phyloP scores from a whole-genome alignment of 2,888 invertebrate species.

The Gymnocheta viridis region DNA sequence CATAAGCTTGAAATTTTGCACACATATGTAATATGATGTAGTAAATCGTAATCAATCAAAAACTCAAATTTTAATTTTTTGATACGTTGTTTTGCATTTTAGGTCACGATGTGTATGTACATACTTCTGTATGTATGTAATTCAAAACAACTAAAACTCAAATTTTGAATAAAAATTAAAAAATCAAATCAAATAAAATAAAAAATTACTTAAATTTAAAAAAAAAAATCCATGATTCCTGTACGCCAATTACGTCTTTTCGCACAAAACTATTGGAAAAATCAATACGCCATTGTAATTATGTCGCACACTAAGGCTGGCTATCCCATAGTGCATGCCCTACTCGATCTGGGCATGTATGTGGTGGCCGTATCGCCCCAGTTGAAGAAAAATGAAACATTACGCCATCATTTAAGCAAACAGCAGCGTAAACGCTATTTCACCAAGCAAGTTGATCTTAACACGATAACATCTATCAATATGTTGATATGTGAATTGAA shows the following conservation, averaged over 20 bases:
- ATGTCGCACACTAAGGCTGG: slow-evolving; percentile 50
- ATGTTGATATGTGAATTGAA: slow-evolving; percentile 34
- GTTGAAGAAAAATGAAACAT: slow-evolving; percentile 18
- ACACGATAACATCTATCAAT: slow-evolving; percentile 21
- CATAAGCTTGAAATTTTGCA: no score
- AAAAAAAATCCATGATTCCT: background rate
- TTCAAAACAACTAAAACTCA: no score
- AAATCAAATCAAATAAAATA: no score
- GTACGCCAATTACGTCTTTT: background rate
- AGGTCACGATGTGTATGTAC: no score
- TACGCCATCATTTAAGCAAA: slow-evolving; percentile 3
- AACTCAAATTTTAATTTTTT: no score
- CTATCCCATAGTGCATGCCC: slow-evolving; percentile 16
- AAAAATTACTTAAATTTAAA: background rate
- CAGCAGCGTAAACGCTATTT: slow-evolving; percentile 20
- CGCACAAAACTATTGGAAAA: slow-evolving; percentile 10
- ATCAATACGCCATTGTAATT: slow-evolving; percentile 34
- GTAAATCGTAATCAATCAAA: no score
- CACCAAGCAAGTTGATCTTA: slow-evolving; percentile 31
- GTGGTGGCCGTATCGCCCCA: slow-evolving; percentile 35
- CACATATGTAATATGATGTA: no score
- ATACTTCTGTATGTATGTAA: no score
- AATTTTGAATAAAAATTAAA: no score
- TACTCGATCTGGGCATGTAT: slow-evolving; percentile 47
- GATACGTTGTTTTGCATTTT: no score